Base-by-base conservation (phyloP, 2,797 vertebrate species). In the Meriones psammophilus region DNA sequence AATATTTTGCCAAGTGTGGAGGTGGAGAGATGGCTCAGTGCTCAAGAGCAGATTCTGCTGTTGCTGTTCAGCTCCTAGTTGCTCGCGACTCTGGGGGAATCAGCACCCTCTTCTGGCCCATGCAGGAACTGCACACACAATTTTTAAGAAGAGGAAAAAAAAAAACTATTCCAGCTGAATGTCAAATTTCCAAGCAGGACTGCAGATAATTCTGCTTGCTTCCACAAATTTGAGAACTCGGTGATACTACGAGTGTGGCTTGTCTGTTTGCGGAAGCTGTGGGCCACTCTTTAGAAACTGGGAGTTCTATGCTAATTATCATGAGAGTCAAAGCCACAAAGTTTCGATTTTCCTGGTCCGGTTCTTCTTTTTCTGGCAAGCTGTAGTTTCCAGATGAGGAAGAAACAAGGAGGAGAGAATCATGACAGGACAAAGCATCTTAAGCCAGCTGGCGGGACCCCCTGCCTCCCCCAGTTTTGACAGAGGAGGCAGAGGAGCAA, bases 211-310 rank as follows among this genome's bases (percentile, higher is more conserved):
- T 77, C 69, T 83, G 81, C n/a, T 30, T 60, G 50, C 9, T 50
- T 30, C 39, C 54, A 56, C 54, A 24, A 30, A 17, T 79, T 64
- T 78, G 62, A 73, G 10, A 73, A 62, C 18, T 24, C 81, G 36
- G 1, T 36, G 56, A 62, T 56, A 66, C 18, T 13, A 64, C 71
- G 71, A 88, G 60, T 0, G 24, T 58, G 77, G 56, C 3, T 77
- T 64, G 15, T 80, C 62, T 26, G 9, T 89, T 81, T 92, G 60
- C 12, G 62, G 87, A 95, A 93, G 68, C 73, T 66, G 69, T 46
- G 30, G 39, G n/a, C 36, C 4, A 39, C 12, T 78, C 50, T 74
- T 73, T 28, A 54, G 58, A 54, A 76, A 85, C 46, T 17, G 30
- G 36, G 33, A 68, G 30, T 26, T 56, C 33, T 22, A 56, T 12